Evolutionary conservation across 2,888 invertebrate genomes (phyloP).

Genomic region (Tenthredo mesomela): DNA sequence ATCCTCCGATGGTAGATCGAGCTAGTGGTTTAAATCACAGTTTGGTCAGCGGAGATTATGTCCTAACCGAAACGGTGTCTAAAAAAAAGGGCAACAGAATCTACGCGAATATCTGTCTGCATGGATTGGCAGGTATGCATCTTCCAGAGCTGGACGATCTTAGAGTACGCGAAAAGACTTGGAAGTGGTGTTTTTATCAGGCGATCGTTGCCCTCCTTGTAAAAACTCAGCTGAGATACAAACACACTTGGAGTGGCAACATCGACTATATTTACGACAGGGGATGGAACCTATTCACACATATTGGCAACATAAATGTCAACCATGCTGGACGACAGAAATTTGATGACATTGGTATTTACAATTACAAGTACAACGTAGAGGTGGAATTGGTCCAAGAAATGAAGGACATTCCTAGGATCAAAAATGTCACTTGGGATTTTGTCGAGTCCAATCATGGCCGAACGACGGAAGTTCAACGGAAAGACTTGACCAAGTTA

Average conservation of each 20-base stretch:
- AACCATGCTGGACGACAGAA: constrained; percentile 62
- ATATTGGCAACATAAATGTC: constrained; percentile 69
- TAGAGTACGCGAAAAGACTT: constrained; percentile 67
- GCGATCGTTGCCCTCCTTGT: constrained; percentile 70
- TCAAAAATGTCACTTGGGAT: constrained; percentile 55
- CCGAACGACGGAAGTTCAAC: constrained; percentile 54
- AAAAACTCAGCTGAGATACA: constrained; percentile 73
- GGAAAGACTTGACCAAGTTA: constrained; percentile 66
- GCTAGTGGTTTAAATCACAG: constrained; percentile 67
- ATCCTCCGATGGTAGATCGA: constrained; percentile 63
- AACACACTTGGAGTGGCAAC: constrained; percentile 69
- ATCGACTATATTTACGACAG: constrained; percentile 73
- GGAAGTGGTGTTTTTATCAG: constrained; percentile 74
- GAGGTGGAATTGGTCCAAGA: constrained; percentile 69
- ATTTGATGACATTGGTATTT: constrained; percentile 71
- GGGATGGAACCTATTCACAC: constrained; percentile 71
- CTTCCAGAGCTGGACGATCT: constrained; percentile 64
- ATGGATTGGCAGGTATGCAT: constrained; percentile 72
- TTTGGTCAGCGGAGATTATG: constrained; percentile 72
- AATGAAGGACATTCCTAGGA: constrained; percentile 59
- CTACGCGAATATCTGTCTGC: constrained; percentile 67
- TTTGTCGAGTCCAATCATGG: constrained; percentile 62
- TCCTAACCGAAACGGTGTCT: constrained; percentile 63
- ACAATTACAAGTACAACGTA: constrained; percentile 72
- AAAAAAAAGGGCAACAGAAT: constrained; percentile 56